These are phyloP conservation scores for Argyra leucocephala DNA, from an alignment of 2,888 invertebrate species.

Conservation along the genomic window DNA sequence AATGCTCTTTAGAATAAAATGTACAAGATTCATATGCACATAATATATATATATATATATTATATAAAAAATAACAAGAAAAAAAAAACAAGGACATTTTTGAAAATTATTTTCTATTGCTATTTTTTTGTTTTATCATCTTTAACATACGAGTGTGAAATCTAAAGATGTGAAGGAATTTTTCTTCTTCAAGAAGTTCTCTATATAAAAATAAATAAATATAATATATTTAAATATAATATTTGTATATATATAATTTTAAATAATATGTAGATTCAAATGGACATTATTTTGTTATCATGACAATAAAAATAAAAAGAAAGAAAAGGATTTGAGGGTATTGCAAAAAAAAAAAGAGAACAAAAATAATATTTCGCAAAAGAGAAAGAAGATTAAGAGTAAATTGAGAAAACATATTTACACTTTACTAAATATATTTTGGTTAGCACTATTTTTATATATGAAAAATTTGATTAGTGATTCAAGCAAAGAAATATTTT, in stretches of 20 bases:
- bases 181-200: background rate
- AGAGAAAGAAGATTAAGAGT: too few species aligned
- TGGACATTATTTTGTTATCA: conserved; percentile 6
- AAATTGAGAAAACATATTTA: too few species aligned
- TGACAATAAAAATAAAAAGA: background rate
- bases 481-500: too few species aligned
- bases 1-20: background rate
- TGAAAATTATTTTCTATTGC: background rate
- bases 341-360: too few species aligned
- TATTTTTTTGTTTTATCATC: background rate
- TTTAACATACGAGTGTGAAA: conserved; percentile 1
- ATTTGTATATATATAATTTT: background rate
- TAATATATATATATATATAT: background rate
- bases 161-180: background rate
- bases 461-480: too few species aligned
- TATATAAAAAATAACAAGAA: background rate
- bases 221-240: too few species aligned
- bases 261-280: conserved; percentile 1
- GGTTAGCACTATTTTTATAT: too few species aligned
- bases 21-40: background rate
- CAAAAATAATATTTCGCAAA: too few species aligned
- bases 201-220: background rate
- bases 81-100: background rate
- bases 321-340: too few species aligned
- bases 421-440: too few species aligned